phyloP scores from a whole-genome alignment of 2,113 vertebrate species.

The Laterallus jamaicensis region DNA sequence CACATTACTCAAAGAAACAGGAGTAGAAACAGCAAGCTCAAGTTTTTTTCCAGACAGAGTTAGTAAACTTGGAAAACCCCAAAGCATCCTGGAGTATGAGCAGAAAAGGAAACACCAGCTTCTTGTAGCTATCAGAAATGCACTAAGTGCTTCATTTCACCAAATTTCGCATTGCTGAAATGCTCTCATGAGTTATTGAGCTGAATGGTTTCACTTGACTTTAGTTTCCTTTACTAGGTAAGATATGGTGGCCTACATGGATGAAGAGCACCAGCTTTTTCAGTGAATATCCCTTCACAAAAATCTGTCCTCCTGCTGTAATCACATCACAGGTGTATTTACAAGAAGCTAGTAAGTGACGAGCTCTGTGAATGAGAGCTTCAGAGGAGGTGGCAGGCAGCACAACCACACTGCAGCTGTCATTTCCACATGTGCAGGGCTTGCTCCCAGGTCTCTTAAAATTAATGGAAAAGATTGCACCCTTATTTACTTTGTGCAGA shows the following conservation, averaged over 20 bases:
- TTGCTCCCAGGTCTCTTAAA: conserved; percentile 3
- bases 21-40: not conserved
- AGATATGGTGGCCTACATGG: not conserved
- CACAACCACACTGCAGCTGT: not conserved
- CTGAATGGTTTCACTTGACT: not conserved
- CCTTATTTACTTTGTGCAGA: not conserved
- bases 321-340: not conserved
- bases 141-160: not conserved
- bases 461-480: conserved; percentile 13
- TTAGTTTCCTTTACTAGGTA: not conserved
- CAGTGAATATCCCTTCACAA: not conserved
- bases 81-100: not conserved
- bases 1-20: not conserved
- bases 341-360: not conserved
- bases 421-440: not conserved
- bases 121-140: not conserved
- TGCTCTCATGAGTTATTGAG: not conserved
- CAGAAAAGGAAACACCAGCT: not conserved
- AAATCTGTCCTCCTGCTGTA: not conserved
- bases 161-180: not conserved
- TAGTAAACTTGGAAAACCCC: not conserved
- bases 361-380: not conserved
- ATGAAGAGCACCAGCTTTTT: not conserved
- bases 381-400: not conserved
- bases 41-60: not conserved